Conservation (phyloP, 2,113 vertebrate species). For the Sitta europaea region DNA sequence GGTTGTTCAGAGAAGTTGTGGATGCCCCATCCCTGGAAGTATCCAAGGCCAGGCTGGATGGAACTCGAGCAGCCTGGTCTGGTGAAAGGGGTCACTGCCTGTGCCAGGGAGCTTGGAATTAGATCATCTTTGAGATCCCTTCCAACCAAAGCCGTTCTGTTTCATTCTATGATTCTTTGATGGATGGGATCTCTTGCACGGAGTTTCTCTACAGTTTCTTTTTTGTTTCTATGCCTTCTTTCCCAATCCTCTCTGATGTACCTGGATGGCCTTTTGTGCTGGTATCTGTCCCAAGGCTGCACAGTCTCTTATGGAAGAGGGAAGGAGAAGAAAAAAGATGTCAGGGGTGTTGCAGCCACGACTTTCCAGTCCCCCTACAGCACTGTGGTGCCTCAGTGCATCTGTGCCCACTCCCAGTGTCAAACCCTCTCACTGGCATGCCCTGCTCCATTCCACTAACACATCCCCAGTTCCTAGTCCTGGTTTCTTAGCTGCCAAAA, state of each 20-base stretch:
- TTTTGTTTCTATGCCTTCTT: neutral
- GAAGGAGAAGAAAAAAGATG: neutral
- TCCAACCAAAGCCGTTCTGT: neutral
- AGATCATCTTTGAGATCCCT: accelerated
- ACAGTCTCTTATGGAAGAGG: neutral
- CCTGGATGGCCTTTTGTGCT: neutral
- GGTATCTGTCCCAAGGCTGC: neutral
- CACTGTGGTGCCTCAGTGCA: neutral
- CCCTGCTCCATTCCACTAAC: neutral
- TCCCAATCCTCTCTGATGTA: neutral
- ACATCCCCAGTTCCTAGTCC: accelerated
- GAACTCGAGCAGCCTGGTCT: neutral
- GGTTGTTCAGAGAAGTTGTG: neutral
- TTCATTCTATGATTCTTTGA: neutral
- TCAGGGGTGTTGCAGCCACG: neutral
- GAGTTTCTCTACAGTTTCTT: neutral
- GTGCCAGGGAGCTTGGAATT: neutral
- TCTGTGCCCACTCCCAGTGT: neutral
- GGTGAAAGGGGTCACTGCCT: neutral
- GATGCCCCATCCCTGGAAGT: neutral
- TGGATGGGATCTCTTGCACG: neutral
- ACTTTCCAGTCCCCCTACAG: neutral
- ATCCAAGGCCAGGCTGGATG: neutral
- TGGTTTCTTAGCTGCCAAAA: neutral
- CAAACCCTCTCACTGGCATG: neutral